Evolutionary conservation across 2,113 vertebrate genomes (phyloP).

Genomic region (Chionis minor): DNA sequence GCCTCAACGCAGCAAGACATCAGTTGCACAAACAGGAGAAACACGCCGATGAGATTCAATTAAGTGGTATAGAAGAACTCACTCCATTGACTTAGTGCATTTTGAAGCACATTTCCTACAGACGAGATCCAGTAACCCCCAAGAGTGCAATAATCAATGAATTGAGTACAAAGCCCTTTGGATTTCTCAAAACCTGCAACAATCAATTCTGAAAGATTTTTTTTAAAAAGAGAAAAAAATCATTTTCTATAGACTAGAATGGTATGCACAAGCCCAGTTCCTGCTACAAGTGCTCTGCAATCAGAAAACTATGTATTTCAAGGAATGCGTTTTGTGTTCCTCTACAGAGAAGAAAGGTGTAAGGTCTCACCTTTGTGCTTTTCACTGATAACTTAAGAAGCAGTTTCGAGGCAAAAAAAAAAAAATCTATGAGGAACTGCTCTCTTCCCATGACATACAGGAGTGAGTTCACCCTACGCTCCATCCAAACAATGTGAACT

Average conservation of each 20-base stretch:
- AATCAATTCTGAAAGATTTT: neutral
- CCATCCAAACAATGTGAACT: neutral
- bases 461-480: neutral
- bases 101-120: neutral
- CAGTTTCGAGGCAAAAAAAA: neutral
- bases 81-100: neutral
- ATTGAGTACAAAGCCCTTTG: neutral
- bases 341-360: neutral
- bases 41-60: neutral
- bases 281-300: neutral
- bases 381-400: neutral
- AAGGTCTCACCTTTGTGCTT: neutral
- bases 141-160: neutral
- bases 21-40: neutral
- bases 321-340: neutral
- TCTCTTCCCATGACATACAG: neutral
- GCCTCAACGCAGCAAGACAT: neutral
- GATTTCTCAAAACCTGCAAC: neutral
- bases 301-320: neutral
- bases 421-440: rapidly evolving
- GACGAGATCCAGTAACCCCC: neutral
- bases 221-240: neutral
- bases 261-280: neutral
- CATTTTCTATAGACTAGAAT: neutral
- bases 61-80: neutral